These are phyloP conservation scores for Anarsia innoxiella DNA, from an alignment of 2,888 invertebrate genomes.

Conservation along the genomic window DNA sequence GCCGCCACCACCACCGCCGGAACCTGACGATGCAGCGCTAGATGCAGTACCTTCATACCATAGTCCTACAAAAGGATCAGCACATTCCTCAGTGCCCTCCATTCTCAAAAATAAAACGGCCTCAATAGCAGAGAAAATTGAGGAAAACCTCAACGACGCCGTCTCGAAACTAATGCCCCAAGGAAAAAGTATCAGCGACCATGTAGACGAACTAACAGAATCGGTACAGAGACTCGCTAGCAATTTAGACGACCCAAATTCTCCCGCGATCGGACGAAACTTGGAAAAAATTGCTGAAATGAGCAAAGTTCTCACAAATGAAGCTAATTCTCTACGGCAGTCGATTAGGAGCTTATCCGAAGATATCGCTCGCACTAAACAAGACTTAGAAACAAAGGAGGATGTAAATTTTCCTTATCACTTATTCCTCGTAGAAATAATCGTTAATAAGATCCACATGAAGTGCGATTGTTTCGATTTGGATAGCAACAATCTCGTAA, in stretches of 20 bases:
- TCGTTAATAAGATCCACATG: conserved; percentile 66
- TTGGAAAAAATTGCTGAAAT: conserved; percentile 57
- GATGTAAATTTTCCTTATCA: conserved; percentile 60
- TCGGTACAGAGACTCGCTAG: conserved; percentile 35
- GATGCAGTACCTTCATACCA: too few species aligned
- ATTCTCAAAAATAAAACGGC: too few species aligned
- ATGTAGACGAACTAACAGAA: conserved; percentile 38
- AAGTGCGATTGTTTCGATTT: conserved; percentile 67
- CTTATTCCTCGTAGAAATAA: conserved; percentile 59
- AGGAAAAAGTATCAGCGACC: conserved; percentile 33
- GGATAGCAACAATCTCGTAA: conserved; percentile 58
- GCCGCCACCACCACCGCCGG: background rate
- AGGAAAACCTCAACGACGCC: conserved; percentile 25
- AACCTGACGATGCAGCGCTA: background rate
- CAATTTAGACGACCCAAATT: conserved; percentile 25
- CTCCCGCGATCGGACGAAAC: conserved; percentile 35
- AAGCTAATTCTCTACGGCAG: conserved; percentile 55
- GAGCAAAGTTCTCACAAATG: conserved; percentile 55
- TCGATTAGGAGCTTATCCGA: conserved; percentile 53
- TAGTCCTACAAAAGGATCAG: background rate
- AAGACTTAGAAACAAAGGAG: conserved; percentile 38
- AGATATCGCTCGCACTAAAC: conserved; percentile 50
- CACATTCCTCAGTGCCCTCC: too few species aligned
- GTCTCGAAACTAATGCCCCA: conserved; percentile 33
- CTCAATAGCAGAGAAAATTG: conserved; percentile 9